Evolutionary conservation across 2,797 vertebrate species (phyloP).

Genomic region (Chloroceryle inda): DNA sequence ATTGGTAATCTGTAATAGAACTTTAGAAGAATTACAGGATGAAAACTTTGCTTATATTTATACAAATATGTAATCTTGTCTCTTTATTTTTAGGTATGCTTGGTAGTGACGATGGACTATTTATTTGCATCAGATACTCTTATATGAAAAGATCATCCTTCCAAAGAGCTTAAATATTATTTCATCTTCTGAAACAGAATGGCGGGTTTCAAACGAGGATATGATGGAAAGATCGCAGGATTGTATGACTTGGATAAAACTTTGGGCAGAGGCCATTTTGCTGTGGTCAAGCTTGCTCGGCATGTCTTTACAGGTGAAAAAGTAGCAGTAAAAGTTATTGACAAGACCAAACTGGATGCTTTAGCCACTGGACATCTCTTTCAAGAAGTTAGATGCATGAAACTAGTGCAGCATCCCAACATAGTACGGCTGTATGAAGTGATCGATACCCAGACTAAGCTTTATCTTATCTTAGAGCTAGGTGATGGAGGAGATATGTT

Average conservation of each 20-base stretch:
- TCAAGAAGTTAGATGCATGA: conserved; percentile 99
- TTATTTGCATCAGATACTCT: conserved; percentile 79
- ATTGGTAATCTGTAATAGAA: neutral
- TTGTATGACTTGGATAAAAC: conserved; percentile 98
- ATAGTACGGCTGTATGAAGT: conserved; percentile 97
- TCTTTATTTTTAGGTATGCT: conserved; percentile 75
- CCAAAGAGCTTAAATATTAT: conserved; percentile 40
- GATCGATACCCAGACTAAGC: conserved; percentile 98
- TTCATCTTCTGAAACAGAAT: conserved; percentile 81
- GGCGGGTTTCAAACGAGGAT: conserved; percentile 97
- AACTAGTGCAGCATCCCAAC: conserved; percentile 97
- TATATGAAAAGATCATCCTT: conserved; percentile 84
- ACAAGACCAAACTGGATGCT: conserved; percentile 97
- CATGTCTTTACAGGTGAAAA: conserved; percentile 98
- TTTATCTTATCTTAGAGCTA: conserved; percentile 96
- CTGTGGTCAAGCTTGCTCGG: conserved; percentile 96
- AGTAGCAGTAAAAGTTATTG: conserved; percentile 97
- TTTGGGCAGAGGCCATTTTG: conserved; percentile 96
- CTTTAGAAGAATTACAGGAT: neutral
- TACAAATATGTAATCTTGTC: conserved; percentile 10
- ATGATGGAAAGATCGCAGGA: conserved; percentile 97
- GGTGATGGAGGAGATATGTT: conserved; percentile 99
- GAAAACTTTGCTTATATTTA: neutral
- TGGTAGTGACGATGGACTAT: conserved; percentile 87
- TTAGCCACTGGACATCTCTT: conserved; percentile 96